Percentiles rank a stretch among this genome's conserved stretches.
phyloP scores from a whole-genome alignment of 92 coral and sea anemone species.

The Porites rus region DNA sequence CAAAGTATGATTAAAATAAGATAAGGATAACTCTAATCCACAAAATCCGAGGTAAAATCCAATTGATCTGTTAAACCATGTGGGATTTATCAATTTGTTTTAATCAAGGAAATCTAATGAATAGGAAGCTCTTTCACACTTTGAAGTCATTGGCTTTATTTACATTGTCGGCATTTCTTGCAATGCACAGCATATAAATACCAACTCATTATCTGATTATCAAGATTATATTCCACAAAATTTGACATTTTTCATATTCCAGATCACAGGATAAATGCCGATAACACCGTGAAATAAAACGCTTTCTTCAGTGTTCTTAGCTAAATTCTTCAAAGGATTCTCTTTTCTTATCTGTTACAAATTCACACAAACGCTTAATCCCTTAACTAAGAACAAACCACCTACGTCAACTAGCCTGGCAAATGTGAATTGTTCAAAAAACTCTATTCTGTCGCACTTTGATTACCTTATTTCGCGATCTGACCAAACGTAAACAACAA shows the following conservation, averaged over 20 bases:
- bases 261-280: neutral
- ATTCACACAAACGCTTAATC: neutral
- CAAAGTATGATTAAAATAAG: slow-evolving; percentile 5
- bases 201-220: neutral
- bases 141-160: no score
- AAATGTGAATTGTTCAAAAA: slow-evolving; percentile 2
- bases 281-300: slow-evolving; percentile 12
- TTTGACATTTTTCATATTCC: slow-evolving; percentile 4
- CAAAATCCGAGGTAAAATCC: neutral
- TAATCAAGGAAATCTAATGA: neutral
- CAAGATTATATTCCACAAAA: neutral
- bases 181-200: neutral
- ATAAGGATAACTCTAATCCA: neutral
- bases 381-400: neutral
- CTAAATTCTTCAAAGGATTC: slow-evolving; percentile 3
- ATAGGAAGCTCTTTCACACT: neutral
- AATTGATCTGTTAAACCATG: neutral
- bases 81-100: neutral
- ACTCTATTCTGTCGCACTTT: neutral
- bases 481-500: slow-evolving; percentile 2
- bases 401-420: neutral
- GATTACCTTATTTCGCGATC: neutral
- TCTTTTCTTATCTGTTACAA: neutral
- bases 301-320: neutral
- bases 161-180: neutral